A percentile compares a stretch with the other conserved stretches of the same genome.
Conservation (phyloP, 2,888 invertebrate species). For the Reticulitermes lucifugus region DNA sequence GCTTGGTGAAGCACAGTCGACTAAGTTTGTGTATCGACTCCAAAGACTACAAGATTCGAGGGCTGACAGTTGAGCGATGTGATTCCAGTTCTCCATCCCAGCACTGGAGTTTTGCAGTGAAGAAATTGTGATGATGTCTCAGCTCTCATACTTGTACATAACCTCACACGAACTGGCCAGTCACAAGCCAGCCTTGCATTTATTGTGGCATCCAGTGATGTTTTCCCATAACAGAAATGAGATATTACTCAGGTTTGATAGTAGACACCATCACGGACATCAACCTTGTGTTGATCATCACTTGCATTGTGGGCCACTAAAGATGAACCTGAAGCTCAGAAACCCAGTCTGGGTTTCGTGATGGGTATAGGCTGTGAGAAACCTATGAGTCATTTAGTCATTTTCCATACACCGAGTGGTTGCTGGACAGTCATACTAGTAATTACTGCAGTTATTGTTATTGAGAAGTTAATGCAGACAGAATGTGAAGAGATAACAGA, state of each 20-base stretch:
- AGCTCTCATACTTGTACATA: not conserved
- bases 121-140: slow-evolving; percentile 48
- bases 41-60: slow-evolving; percentile 67
- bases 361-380: slow-evolving; percentile 17
- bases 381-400: not conserved
- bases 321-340: slow-evolving; percentile 3
- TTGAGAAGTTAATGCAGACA: too few relatives aligned
- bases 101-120: slow-evolving; percentile 71
- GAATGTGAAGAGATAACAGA: too few relatives aligned
- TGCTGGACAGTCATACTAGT: too few relatives aligned
- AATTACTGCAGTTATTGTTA: too few relatives aligned
- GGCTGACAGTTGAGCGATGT: slow-evolving; percentile 77
- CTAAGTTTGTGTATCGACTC: slow-evolving; percentile 85
- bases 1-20: slow-evolving; percentile 76
- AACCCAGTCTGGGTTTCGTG: not conserved
- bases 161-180: not conserved
- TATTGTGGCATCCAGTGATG: not conserved
- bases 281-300: not conserved
- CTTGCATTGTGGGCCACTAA: not conserved
- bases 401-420: not conserved
- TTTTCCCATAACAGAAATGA: not conserved
- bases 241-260: slow-evolving; percentile 14
- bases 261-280: not conserved
- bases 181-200: slow-evolving; percentile 18
- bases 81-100: slow-evolving; percentile 74